Conservation (phyloP, 2,888 invertebrate genomes). For the Plebejus argus region DNA sequence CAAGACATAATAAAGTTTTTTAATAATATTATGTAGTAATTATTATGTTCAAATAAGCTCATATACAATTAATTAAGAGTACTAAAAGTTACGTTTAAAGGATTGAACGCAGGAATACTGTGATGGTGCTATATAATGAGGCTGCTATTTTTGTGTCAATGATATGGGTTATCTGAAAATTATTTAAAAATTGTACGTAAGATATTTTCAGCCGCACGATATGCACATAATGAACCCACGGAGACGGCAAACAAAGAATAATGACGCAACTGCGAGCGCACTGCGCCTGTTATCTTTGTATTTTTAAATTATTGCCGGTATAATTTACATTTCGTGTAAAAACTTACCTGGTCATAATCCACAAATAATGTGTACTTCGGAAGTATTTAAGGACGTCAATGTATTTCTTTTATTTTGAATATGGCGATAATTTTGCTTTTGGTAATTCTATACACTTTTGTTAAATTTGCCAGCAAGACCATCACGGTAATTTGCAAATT, state of each 20-base stretch:
- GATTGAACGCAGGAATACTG: too few species aligned
- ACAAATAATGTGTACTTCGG: neutral
- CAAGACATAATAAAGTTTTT: too few species aligned
- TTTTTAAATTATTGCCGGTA: constrained; percentile 8
- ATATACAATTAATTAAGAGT: too few species aligned
- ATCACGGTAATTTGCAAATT: too few species aligned
- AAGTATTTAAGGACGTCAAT: neutral
- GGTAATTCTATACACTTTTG: neutral
- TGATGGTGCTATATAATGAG: too few species aligned
- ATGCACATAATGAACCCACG: constrained; percentile 18
- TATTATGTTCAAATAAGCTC: too few species aligned
- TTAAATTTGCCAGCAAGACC: too few species aligned
- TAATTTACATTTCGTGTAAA: neutral
- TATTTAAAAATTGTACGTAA: too few species aligned
- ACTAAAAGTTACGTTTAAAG: too few species aligned
- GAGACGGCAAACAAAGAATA: constrained; percentile 21
- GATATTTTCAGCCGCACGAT: constrained; percentile 8
- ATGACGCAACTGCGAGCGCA: constrained; percentile 16
- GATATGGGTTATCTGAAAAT: neutral
- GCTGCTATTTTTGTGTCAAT: neutral
- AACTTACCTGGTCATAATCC: constrained; percentile 4
- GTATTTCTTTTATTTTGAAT: neutral
- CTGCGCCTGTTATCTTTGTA: constrained; percentile 12
- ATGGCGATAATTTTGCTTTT: neutral
- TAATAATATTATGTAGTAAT: too few species aligned